Base-by-base conservation (phyloP, 2,797 vertebrate species). In the Sebastes vulpes region DNA sequence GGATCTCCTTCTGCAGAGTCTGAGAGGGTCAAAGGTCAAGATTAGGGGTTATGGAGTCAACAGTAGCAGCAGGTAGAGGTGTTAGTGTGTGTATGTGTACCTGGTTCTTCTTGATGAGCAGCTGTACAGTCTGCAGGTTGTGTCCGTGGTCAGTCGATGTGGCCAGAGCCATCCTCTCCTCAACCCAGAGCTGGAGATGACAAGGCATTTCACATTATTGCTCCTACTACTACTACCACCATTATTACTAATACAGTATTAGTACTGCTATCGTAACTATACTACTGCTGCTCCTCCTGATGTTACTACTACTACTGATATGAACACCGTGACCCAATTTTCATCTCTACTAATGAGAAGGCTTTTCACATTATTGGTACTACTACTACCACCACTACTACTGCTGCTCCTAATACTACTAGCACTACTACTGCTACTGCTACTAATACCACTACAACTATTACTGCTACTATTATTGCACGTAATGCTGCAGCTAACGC, bases 101-200 rank as follows among this genome's bases (percentile, higher is more conserved):
- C 97, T 99, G 98, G 81, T 99, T 99, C 93, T 99, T 99, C 96
- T 99, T 99, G 93, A 99, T 99, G 57, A 99, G 95, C 32, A 98
- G 95, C 92, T 99, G 98, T 0, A 99, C 98, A 0, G 98, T 99
- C 95, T 99, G 98, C 65, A 99, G 97, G 91, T 99, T 99, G 92
- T 99, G 95, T 60, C 98, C 98, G 3, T 99, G 98, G 87, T 99
- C 98, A 0, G 97, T 99, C 1, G 98, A 99, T 0, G 97, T 97
- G 78, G 98, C 98, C 81, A 99, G 90, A 52, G 98, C 89, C 98
- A 99, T 98, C 89, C 98, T 95, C 93, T 99, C 98, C 83, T 98
- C 98, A 0, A 99, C 98, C 98, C 98, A 99, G 72, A 99, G 92
- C 98, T 99, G 83, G 0, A 72, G 3, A 75, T 18, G 5, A 48